Conservation (phyloP, 2,888 invertebrate species). For the Leucozona laternaria region DNA sequence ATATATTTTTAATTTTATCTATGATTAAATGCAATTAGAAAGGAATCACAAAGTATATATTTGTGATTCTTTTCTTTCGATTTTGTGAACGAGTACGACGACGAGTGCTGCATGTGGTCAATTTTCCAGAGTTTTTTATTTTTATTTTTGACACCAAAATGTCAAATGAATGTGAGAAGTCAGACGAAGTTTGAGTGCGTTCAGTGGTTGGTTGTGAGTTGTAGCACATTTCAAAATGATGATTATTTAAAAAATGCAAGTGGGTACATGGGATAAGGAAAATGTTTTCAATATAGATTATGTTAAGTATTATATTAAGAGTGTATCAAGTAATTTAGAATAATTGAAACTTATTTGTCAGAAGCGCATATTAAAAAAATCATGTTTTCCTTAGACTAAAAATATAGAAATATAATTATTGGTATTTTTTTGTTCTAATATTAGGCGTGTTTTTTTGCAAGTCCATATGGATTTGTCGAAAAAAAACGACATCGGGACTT, state of each 20-base stretch:
- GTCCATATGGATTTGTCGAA: too few species aligned
- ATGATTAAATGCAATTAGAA: constrained; percentile 53
- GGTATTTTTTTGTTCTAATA: too few species aligned
- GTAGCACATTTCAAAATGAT: constrained; percentile 6
- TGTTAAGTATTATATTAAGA: too few species aligned
- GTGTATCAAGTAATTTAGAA: too few species aligned
- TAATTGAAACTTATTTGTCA: too few species aligned
- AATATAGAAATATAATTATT: too few species aligned
- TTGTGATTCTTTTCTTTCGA: constrained; percentile 68
- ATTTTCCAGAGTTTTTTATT: constrained; percentile 32
- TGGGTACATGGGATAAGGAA: too few species aligned
- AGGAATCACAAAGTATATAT: constrained; percentile 64
- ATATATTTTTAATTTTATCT: constrained; percentile 24
- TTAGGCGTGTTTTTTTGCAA: too few species aligned
- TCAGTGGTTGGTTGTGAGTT: background rate
- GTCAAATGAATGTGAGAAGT: constrained; percentile 57
- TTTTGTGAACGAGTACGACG: constrained; percentile 33
- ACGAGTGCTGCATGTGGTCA: constrained; percentile 66
- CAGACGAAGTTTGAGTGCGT: constrained; percentile 30
- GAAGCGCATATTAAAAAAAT: too few species aligned
- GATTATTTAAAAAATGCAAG: background rate
- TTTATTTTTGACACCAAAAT: constrained; percentile 15
- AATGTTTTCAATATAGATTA: too few species aligned
- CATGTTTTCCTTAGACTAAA: too few species aligned
- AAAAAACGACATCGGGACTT: too few species aligned